phyloP scores from a whole-genome alignment of 2,888 invertebrate species.

The Meandrusa payeni region DNA sequence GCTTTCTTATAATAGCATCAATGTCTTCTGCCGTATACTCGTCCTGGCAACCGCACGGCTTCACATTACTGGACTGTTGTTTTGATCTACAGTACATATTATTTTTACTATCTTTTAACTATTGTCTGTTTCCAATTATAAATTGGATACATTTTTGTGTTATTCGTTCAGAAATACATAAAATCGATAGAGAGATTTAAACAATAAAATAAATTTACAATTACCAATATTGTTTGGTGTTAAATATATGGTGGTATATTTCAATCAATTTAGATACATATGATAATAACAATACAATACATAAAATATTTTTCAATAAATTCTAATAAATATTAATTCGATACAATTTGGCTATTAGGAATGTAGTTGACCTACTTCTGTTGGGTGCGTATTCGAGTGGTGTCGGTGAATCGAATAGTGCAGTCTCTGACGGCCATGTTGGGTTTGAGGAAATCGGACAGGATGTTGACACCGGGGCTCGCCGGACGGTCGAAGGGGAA shows the following conservation, averaged over 20 bases:
- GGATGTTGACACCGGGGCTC: conserved; percentile 59
- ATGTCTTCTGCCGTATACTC: conserved; percentile 33
- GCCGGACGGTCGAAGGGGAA: conserved; percentile 85
- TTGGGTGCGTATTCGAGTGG: conserved; percentile 53
- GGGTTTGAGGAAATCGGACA: conserved; percentile 82
- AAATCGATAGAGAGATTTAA: too few relatives aligned
- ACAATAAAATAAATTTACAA: too few relatives aligned
- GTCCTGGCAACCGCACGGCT: conserved; percentile 37
- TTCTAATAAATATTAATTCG: too few relatives aligned
- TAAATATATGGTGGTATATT: too few relatives aligned
- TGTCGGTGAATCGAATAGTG: conserved; percentile 77
- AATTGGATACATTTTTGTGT: too few relatives aligned
- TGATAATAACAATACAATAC: too few relatives aligned
- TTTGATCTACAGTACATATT: conserved; percentile 20
- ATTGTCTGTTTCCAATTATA: too few relatives aligned
- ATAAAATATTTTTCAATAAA: too few relatives aligned
- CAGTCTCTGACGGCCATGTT: conserved; percentile 84
- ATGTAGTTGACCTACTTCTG: conserved; percentile 35
- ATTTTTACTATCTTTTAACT: not conserved
- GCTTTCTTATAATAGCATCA: conserved; percentile 42
- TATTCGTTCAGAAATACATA: too few relatives aligned
- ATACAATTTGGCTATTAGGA: too few relatives aligned
- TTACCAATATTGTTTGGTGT: too few relatives aligned
- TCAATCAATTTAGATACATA: too few relatives aligned
- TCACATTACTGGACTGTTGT: conserved; percentile 1